Percentiles rank a stretch among this genome's conserved stretches.
phyloP scores from a whole-genome alignment of 2,113 vertebrate species.

The Vimba vimba region DNA sequence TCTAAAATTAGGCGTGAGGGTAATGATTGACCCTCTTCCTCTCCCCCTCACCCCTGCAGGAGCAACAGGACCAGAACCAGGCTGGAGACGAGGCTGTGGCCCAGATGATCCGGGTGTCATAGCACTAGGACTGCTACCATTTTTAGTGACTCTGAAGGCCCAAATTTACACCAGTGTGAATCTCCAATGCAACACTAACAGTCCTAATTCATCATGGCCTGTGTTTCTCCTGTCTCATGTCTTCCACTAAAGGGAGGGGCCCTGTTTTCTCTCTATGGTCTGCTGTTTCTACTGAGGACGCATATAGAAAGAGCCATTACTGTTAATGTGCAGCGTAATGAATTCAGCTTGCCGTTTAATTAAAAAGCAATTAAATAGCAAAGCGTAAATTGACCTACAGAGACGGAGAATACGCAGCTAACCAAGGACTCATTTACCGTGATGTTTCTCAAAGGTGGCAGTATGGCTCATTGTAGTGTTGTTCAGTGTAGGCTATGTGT shows the following conservation, averaged over 20 bases:
- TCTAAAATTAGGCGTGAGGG: conserved; percentile 10
- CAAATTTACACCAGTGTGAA: conserved; percentile 2
- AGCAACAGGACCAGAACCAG: conserved; percentile 82
- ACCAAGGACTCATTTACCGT: neutral
- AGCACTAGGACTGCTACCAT: conserved; percentile 64
- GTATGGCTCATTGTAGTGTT: neutral
- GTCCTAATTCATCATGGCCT: neutral
- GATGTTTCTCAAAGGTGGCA: neutral
- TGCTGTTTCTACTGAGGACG: conserved; percentile 25
- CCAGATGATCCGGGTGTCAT: conserved; percentile 94
- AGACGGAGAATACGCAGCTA: neutral
- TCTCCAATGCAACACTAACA: conserved; percentile 28
- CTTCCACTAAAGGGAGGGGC: neutral
- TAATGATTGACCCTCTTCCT: conserved; percentile 41
- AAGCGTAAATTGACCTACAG: neutral
- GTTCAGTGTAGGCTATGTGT: neutral
- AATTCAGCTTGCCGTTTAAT: neutral
- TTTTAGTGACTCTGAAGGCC: conserved; percentile 30
- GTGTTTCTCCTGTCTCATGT: neutral
- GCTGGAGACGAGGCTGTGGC: conserved; percentile 88
- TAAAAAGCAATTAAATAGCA: neutral
- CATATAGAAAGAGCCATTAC: conserved; percentile 4
- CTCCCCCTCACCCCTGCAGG: conserved; percentile 52
- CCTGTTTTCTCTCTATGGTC: neutral
- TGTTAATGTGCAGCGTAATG: conserved; percentile 20